Conservation (phyloP, 2,797 vertebrate species). For the Macrochelys suwanniensis region DNA sequence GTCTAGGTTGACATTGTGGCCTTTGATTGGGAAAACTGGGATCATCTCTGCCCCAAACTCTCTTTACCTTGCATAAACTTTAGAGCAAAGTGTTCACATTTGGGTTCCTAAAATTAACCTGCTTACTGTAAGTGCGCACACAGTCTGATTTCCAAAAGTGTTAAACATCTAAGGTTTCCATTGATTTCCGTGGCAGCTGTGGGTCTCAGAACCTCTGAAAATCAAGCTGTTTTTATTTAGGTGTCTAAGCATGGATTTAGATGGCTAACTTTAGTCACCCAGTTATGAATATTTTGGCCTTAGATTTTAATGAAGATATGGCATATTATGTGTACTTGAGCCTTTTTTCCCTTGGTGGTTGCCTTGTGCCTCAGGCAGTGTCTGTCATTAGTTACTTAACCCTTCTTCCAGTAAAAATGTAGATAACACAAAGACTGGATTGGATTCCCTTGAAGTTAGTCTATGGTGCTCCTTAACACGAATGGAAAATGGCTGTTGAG, state of each 20-base stretch:
- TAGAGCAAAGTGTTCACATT: background rate
- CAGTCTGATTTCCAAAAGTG: background rate
- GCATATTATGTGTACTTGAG: background rate
- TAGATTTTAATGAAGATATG: background rate
- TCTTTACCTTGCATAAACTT: background rate
- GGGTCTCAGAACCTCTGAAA: background rate
- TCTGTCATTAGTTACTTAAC: background rate
- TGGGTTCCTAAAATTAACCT: background rate
- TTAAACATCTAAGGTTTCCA: background rate
- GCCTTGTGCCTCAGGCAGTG: background rate
- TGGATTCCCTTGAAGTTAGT: background rate
- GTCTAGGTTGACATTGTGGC: background rate
- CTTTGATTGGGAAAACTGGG: background rate
- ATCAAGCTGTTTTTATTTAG: background rate
- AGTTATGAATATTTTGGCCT: background rate
- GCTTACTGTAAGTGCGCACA: background rate
- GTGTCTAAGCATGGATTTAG: background rate
- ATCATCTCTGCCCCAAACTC: background rate
- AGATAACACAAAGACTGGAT: background rate
- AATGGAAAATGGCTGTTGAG: background rate
- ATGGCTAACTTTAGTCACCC: background rate
- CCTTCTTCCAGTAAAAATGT: background rate
- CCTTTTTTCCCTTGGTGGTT: background rate
- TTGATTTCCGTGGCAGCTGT: background rate
- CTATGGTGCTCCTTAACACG: rapidly evolving